phyloP scores from a whole-genome alignment of 2,113 vertebrate genomes.

The Balaeniceps rex region DNA sequence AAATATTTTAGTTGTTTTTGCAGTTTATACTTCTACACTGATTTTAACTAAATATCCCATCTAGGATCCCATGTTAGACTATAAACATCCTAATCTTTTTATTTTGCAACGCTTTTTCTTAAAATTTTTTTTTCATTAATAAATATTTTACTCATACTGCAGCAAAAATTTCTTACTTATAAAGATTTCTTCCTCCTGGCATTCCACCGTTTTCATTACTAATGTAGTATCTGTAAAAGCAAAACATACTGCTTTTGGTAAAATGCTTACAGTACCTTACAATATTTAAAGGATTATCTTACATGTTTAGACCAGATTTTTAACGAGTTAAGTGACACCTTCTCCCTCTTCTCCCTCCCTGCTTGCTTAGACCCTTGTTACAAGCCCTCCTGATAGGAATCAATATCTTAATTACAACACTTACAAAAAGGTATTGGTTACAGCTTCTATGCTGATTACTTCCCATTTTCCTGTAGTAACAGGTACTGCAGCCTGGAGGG shows the following conservation, averaged over 20 bases:
- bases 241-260: conserved; percentile 26
- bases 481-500: neutral
- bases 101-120: neutral
- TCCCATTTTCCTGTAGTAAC: conserved; percentile 78
- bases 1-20: neutral
- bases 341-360: neutral
- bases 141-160: neutral
- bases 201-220: conserved; percentile 83
- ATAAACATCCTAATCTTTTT: neutral
- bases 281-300: neutral
- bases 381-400: neutral
- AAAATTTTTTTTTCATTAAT: neutral
- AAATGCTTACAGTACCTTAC: neutral
- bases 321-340: neutral
- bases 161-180: conserved; percentile 81
- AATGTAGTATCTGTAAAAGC: conserved; percentile 86
- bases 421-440: conserved; percentile 71
- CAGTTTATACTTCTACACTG: neutral
- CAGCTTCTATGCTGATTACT: conserved; percentile 74
- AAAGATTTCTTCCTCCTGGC: conserved; percentile 89
- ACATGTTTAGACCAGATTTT: neutral
- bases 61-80: neutral
- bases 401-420: conserved; percentile 32
- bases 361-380: neutral
- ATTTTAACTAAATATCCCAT: neutral